Evolutionary conservation across 1,140 invertebrate species (phyloP).

Genomic region (Bombus waltoni): DNA sequence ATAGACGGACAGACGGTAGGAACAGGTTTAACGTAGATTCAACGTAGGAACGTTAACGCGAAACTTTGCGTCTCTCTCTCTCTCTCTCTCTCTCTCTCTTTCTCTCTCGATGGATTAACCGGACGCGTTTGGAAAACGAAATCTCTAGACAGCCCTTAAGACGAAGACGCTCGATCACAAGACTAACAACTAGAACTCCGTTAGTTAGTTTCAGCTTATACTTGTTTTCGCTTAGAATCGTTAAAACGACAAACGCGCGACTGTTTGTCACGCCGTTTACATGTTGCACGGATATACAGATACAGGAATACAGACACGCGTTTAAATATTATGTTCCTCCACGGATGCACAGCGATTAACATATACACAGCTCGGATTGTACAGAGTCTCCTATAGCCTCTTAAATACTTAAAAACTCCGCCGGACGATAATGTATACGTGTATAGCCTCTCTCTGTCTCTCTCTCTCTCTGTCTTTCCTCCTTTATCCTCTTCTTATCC

Average conservation of each 20-base stretch:
- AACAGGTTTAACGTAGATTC: too few relatives aligned
- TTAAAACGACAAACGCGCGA: conserved; percentile 4
- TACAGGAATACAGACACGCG: conserved; percentile 38
- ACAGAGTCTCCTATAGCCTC: conserved; percentile 35
- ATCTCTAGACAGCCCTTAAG: not conserved
- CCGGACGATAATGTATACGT: not conserved
- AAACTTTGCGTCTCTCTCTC: too few relatives aligned
- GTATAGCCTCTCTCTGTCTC: not conserved
- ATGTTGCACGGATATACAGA: conserved; percentile 35
- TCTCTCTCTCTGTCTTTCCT: not conserved
- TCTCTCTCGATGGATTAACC: not conserved
- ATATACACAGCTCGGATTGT: conserved; percentile 46
- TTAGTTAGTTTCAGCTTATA: conserved; percentile 9
- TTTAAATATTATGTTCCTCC: conserved; percentile 43
- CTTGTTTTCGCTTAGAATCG: not conserved
- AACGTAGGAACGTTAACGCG: too few relatives aligned
- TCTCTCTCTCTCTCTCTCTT: too few relatives aligned
- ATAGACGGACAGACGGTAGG: too few relatives aligned
- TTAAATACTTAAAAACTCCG: conserved; percentile 26
- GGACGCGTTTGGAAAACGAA: not conserved
- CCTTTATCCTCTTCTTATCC: not conserved
- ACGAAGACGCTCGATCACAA: conserved; percentile 19
- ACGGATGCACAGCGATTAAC: conserved; percentile 46
- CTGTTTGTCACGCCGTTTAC: conserved; percentile 23
- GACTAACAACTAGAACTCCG: conserved; percentile 35